Conservation (phyloP, 2,888 invertebrate genomes). For the Stratiomys singularior region DNA sequence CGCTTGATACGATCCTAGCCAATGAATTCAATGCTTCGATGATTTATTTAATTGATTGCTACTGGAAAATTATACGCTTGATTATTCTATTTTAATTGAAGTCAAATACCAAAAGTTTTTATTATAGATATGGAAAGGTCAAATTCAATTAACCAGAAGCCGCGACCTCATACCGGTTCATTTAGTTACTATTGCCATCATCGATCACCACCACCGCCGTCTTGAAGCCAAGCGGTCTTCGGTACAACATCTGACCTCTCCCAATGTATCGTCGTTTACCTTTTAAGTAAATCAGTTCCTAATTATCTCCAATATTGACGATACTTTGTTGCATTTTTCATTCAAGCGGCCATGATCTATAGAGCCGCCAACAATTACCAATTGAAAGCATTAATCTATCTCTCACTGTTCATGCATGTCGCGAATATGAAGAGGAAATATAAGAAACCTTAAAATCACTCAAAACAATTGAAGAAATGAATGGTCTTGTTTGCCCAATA, state of each 20-base stretch:
- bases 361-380: neutral
- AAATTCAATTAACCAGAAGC: constrained; percentile 8
- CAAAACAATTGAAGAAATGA: too few relatives aligned
- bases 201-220: neutral
- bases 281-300: constrained; percentile 8
- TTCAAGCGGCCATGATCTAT: neutral
- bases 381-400: too few relatives aligned
- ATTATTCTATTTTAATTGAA: neutral
- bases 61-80: neutral
- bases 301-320: neutral
- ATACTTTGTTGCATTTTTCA: neutral
- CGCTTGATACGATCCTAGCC: too few relatives aligned
- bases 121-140: neutral
- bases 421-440: too few relatives aligned
- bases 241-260: neutral
- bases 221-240: neutral
- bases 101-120: neutral
- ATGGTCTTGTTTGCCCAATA: too few relatives aligned
- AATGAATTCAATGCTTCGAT: too few relatives aligned
- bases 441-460: too few relatives aligned
- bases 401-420: too few relatives aligned
- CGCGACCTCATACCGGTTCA: constrained; percentile 3
- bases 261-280: neutral
- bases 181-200: neutral
- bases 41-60: constrained; percentile 2